Conservation (phyloP, 2,888 invertebrate species). For the Rhyacophila evoluta region DNA sequence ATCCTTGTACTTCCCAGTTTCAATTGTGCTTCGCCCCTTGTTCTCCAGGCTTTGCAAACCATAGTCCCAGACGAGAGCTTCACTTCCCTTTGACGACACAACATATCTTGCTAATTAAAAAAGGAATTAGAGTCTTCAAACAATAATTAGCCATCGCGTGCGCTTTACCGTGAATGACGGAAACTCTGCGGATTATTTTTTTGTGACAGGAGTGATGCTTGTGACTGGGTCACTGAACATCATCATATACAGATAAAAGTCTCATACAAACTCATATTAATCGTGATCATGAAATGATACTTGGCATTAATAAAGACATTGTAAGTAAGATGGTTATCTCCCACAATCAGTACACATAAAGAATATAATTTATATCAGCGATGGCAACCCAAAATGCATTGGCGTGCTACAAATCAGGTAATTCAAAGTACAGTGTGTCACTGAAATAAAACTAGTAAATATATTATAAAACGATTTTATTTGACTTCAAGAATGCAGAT, state of each 20-base stretch:
- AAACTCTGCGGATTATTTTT: neutral
- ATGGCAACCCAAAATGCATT: too few relatives aligned
- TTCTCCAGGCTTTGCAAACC: neutral
- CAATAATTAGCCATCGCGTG: constrained; percentile 47
- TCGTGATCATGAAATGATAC: too few relatives aligned
- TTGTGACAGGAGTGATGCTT: neutral
- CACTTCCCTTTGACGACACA: constrained; percentile 49
- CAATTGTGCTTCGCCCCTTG: constrained; percentile 40
- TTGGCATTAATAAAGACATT: too few relatives aligned
- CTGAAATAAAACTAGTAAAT: too few relatives aligned
- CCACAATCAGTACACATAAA: too few relatives aligned
- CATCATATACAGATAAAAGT: neutral
- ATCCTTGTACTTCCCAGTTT: constrained; percentile 42
- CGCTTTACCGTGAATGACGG: constrained; percentile 28
- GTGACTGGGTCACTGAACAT: neutral
- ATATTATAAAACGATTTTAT: too few relatives aligned
- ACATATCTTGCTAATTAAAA: constrained; percentile 54
- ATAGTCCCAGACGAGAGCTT: neutral
- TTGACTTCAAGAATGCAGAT: too few relatives aligned
- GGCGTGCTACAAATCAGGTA: too few relatives aligned
- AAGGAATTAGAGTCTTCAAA: constrained; percentile 53
- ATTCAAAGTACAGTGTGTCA: too few relatives aligned
- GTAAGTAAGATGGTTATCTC: too few relatives aligned
- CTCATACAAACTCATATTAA: too few relatives aligned
- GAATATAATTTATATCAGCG: too few relatives aligned